Base-by-base conservation (phyloP, 2,888 invertebrate genomes). In the Gibbula magus region DNA sequence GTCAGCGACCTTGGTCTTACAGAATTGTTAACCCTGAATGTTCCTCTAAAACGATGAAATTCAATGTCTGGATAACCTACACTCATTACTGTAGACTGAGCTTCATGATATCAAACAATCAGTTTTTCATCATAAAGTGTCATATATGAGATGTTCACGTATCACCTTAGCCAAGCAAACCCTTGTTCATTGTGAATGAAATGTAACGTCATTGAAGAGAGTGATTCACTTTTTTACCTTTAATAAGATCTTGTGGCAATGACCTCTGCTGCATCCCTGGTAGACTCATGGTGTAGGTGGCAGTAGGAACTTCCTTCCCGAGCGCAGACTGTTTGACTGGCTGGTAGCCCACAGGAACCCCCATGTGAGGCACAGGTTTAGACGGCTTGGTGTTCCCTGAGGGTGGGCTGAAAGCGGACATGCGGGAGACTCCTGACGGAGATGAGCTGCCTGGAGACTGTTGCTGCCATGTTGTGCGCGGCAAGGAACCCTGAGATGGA, bases 301-400 rank as follows among this genome's bases (percentile, higher is more conserved):
- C 8, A 20, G 70, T n/a, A 4, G 70, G n/a, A 0, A 35, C 25
- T 22, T 78, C 81, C 52, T 75, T 81, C 52, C 45, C 18, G 16
- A 78, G 22, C 52, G 39, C 52, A 13, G 78, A 35, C 70, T 76
- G 35, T 52, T 74, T 78, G 18, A 83, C 67, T 67, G 66, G 76
- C 78, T 83, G 83, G 78, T 83, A 83, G 13, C 81, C 82, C 1
- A 13, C 45, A 13, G 80, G 77, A 10, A 81, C 79, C 25, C 82
- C 32, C 70, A 70, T 70, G 10, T 29, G 70, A 32, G 32, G 35
- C 35, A 70, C 70, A 4, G 70, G 35, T 39, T 70, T 70, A 35
- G 39, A 10, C 16, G 35, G 61, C 18, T 61, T 61, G 61, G 13
- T 16, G 22, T 25, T 61, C 25, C 61, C 61, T 61, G 61, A 32